phyloP scores from a whole-genome alignment of 2,113 vertebrate species.

The Pithys albifrons region DNA sequence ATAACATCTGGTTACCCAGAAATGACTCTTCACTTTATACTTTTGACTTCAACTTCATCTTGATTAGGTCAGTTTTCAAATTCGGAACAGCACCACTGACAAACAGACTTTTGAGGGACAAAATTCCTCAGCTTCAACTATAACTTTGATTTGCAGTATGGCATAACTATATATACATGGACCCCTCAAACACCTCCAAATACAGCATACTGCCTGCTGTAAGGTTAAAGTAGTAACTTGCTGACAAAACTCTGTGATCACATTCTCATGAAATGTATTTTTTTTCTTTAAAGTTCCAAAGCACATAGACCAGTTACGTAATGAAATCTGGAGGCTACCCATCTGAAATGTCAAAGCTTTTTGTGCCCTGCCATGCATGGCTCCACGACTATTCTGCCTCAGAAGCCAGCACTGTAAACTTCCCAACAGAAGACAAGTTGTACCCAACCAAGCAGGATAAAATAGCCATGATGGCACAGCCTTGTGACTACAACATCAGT shows the following conservation, averaged over 20 bases:
- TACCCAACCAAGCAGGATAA: neutral
- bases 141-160: neutral
- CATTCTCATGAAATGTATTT: neutral
- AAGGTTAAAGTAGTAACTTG: neutral
- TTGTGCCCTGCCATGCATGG: neutral
- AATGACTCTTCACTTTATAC: neutral
- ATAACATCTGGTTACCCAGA: rapidly evolving
- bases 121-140: neutral
- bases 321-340: neutral
- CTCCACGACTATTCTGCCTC: neutral
- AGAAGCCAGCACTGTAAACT: neutral
- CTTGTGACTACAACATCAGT: neutral
- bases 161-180: neutral
- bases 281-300: neutral
- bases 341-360: neutral
- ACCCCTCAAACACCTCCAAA: neutral
- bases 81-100: neutral
- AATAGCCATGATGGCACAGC: rapidly evolving
- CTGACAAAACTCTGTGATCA: neutral
- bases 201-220: neutral
- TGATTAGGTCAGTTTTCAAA: neutral
- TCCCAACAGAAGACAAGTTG: neutral
- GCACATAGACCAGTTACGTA: neutral
- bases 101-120: neutral
- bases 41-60: neutral